Percentiles rank a stretch among this genome's conserved stretches.
Evolutionary conservation across 35 echinoderm and acorn worm species (phyloP).

Genomic region (Lytechinus variegatus): DNA sequence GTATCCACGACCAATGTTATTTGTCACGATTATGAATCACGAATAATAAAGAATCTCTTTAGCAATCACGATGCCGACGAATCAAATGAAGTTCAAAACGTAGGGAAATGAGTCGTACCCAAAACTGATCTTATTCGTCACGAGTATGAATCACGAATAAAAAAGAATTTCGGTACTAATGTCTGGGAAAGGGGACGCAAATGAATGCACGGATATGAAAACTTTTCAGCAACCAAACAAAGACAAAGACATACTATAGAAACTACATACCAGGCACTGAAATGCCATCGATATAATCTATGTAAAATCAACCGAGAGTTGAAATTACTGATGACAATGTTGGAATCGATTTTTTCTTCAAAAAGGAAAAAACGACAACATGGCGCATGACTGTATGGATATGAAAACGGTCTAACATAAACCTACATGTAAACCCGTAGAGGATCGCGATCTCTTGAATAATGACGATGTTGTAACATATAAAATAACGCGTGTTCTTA

Average conservation of each 20-base stretch:
- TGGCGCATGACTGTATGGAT: background rate
- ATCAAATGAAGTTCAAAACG: background rate
- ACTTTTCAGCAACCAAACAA: background rate
- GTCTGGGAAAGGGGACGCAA: no score
- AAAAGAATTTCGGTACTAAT: background rate
- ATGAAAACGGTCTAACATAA: background rate
- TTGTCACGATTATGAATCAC: background rate
- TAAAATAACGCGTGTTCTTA: background rate
- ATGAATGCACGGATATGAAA: background rate
- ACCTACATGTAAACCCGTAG: background rate
- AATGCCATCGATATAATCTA: background rate
- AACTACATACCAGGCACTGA: background rate
- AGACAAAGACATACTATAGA: background rate
- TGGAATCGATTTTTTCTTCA: background rate
- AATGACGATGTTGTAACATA: background rate
- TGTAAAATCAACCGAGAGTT: background rate
- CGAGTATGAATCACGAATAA: background rate
- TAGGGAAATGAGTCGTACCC: background rate
- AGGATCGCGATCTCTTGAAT: background rate
- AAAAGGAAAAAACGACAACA: background rate
- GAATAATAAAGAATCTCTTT: background rate
- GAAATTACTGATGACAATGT: background rate
- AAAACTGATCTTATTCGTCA: background rate
- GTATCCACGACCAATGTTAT: background rate
- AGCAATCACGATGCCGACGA: background rate